phyloP scores from a whole-genome alignment of 1,140 invertebrate genomes.

The Phortica variegata region DNA sequence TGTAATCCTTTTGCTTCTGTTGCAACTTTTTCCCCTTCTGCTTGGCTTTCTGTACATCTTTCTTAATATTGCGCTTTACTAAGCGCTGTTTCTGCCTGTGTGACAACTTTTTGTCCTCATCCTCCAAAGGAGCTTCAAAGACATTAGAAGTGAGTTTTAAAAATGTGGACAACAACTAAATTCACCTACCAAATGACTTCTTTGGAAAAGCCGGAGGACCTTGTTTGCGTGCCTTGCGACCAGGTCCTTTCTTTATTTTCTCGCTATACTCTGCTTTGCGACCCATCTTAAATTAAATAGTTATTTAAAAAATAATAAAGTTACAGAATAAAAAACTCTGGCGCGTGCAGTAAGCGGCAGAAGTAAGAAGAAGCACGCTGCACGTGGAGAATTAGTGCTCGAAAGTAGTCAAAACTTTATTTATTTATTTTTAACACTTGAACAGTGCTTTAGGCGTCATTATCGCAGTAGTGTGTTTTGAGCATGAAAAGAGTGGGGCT shows the following conservation, averaged over 20 bases:
- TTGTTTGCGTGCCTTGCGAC: slow-evolving; percentile 82
- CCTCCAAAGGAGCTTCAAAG: slow-evolving; percentile 40
- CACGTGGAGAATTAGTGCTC: no score
- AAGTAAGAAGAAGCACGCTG: no score
- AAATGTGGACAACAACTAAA: not conserved
- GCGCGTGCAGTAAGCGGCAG: not conserved
- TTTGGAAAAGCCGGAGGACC: slow-evolving; percentile 70
- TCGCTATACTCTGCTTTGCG: slow-evolving; percentile 79
- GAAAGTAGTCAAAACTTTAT: no score
- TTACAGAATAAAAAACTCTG: no score
- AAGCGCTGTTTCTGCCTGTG: slow-evolving; percentile 70
- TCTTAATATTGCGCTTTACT: slow-evolving; percentile 65
- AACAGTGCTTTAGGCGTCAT: no score
- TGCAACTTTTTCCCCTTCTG: slow-evolving; percentile 52
- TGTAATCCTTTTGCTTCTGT: slow-evolving; percentile 33
- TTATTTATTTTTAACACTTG: no score
- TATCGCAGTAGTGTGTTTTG: no score
- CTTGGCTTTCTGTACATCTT: slow-evolving; percentile 58
- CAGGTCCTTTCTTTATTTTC: slow-evolving; percentile 76
- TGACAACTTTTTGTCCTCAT: slow-evolving; percentile 63
- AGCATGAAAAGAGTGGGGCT: no score
- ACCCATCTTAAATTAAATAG: slow-evolving; percentile 68
- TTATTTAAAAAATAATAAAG: not conserved
- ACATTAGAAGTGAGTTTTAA: slow-evolving; percentile 4
- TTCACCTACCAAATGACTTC: slow-evolving; percentile 54